Evolutionary conservation across 53 echinoderm and acorn worm species (phyloP).

Genomic region (Crossaster papposus): DNA sequence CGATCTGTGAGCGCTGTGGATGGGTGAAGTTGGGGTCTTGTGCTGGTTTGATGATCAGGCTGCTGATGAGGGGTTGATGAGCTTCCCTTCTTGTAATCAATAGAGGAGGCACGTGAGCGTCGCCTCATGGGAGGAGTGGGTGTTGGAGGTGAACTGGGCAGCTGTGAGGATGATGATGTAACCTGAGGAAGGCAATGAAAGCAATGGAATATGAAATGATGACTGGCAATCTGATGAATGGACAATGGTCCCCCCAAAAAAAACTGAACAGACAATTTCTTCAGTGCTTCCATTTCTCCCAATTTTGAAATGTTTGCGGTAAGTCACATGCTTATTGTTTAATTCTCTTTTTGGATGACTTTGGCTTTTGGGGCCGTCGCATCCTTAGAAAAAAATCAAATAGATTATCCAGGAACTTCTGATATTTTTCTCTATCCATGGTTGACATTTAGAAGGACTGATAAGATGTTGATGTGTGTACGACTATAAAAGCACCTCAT

Average conservation of each 20-base stretch:
- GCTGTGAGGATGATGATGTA: conserved; percentile 17
- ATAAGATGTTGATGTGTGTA: neutral
- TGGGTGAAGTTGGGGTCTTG: neutral
- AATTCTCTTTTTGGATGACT: too few species aligned
- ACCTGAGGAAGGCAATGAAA: conserved; percentile 10
- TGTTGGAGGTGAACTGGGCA: conserved; percentile 14
- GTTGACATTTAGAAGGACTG: neutral
- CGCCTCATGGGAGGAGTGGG: conserved; percentile 38
- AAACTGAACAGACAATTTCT: too few species aligned
- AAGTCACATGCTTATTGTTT: too few species aligned
- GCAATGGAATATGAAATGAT: neutral
- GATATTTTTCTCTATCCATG: neutral
- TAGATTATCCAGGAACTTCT: too few species aligned
- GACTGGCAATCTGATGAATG: neutral
- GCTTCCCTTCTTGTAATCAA: conserved; percentile 2
- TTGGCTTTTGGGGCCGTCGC: too few species aligned
- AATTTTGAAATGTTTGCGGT: too few species aligned
- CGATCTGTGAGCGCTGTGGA: neutral
- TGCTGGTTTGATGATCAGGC: neutral
- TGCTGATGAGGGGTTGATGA: neutral
- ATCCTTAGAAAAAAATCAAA: too few species aligned
- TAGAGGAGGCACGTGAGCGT: conserved; percentile 27
- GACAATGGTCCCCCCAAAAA: neutral
- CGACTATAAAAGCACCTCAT: conserved; percentile 14
- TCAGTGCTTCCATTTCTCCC: too few species aligned